Base-by-base conservation (phyloP, 2,113 vertebrate genomes). In the Steatornis caripensis region DNA sequence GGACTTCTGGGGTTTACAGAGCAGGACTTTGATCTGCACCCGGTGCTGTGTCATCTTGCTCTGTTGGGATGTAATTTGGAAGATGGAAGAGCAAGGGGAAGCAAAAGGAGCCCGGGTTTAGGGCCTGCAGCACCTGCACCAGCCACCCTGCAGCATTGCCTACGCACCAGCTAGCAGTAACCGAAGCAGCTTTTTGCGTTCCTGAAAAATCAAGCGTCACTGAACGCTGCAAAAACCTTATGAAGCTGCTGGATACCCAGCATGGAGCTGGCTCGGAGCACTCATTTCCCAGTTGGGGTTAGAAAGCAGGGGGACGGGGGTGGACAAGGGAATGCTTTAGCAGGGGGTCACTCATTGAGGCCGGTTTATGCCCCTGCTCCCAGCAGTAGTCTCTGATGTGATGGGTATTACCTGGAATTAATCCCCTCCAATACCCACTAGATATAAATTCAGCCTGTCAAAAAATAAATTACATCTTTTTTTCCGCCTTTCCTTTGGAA, bases 91-190 rank as follows among this genome's bases (percentile, higher is more conserved):
- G 72, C 3, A 22, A 62, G 9, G 32, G 54, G 51, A 60, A 65
- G 79, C 0, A 0, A 61, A 57, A 55, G 17, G 54, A 61, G 32
- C 22, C 15, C 0, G 1, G 46, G 17, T 37, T 32, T 32, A 15
- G 22, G 61, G 45, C n/a, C n/a, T n/a, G n/a, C n/a, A n/a, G n/a
- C n/a, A n/a, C n/a, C n/a, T n/a, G n/a, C n/a, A n/a, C n/a, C 3
- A 3, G 61, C n/a, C 41, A 7, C 71, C 84, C 45, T 29, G 43
- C 8, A 8, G 61, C 54, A 5, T 9, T 29, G 37, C 68, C 60
- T 22, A 3, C 4, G 6, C 18, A 20, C 16, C n/a, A 30, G 36
- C 26, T 21, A 49, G 54, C 51, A 12, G 12, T 18, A n/a, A 46
- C 13, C 2, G 0, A 16, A 82, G 34, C 26, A 12, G 65, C 43